Evolutionary conservation across 2,113 vertebrate species (phyloP).

Genomic region (Myrmophylax atrothorax): DNA sequence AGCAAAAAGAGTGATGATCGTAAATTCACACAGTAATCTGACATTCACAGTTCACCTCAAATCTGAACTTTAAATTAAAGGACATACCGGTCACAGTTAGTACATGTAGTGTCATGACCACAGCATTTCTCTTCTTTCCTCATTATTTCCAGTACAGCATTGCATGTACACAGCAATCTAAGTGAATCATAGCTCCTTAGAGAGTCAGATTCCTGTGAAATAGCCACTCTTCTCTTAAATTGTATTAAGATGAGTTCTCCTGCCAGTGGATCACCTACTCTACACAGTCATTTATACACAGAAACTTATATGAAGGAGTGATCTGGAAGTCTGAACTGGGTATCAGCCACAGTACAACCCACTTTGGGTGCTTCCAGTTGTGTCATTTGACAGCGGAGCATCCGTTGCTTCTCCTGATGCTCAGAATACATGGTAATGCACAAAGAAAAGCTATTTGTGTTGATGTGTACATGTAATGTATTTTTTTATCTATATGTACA

Average conservation of each 20-base stretch:
- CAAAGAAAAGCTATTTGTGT: neutral
- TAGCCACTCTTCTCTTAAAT: neutral
- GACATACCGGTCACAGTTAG: neutral
- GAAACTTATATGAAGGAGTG: neutral
- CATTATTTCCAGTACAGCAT: neutral
- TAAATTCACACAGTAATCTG: constrained; percentile 35
- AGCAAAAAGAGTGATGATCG: constrained; percentile 33
- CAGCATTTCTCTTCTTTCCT: neutral
- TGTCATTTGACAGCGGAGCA: neutral
- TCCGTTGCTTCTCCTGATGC: neutral
- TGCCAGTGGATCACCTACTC: neutral
- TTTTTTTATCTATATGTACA: neutral
- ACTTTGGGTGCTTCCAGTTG: neutral
- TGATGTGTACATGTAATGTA: neutral
- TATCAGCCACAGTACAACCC: neutral
- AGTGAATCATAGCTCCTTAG: neutral
- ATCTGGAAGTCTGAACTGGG: neutral
- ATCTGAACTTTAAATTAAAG: constrained; percentile 27
- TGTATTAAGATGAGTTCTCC: neutral
- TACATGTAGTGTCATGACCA: neutral
- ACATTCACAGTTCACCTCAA: constrained; percentile 22
- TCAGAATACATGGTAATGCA: neutral
- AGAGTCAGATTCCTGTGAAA: neutral
- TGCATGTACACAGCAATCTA: neutral
- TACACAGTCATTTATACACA: neutral